Evolutionary conservation across 2,797 vertebrate genomes (phyloP).

Genomic region (Aeoliscus strigatus): DNA sequence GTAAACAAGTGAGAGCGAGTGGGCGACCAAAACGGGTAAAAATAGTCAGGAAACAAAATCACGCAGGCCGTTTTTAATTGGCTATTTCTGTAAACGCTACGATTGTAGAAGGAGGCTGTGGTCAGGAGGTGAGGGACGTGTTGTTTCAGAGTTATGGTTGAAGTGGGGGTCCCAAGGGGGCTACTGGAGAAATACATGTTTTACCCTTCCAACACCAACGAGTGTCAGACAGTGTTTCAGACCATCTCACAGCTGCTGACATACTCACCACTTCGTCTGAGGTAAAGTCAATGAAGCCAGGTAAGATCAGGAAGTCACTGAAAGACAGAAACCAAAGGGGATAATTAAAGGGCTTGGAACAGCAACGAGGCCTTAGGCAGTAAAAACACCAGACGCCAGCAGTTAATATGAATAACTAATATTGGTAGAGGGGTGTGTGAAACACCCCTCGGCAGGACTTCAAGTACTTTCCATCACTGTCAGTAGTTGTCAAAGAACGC

Average conservation of each 20-base stretch:
- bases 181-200: background rate
- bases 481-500: too few species aligned
- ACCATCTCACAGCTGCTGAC: too few species aligned
- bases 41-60: slow-evolving; percentile 31
- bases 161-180: background rate
- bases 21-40: slow-evolving; percentile 34
- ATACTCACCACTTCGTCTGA: slow-evolving; percentile 93
- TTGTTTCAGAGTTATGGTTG: too few species aligned
- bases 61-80: slow-evolving; percentile 14
- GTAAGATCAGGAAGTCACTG: slow-evolving; percentile 95
- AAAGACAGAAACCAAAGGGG: slow-evolving; percentile 45
- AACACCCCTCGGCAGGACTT: too few species aligned
- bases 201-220: background rate
- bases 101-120: slow-evolving; percentile 13
- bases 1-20: slow-evolving; percentile 41
- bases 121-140: slow-evolving; percentile 12
- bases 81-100: slow-evolving; percentile 11
- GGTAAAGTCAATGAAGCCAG: slow-evolving; percentile 93
- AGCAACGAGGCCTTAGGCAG: slow-evolving; percentile 1
- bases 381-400: background rate
- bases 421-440: background rate
- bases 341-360: slow-evolving; percentile 12
- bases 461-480: too few species aligned
- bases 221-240: background rate
- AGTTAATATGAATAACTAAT: background rate